These are phyloP conservation scores for Leptinotarsa rubiginosa DNA, from an alignment of 2,888 invertebrate species.

Conservation along the genomic window DNA sequence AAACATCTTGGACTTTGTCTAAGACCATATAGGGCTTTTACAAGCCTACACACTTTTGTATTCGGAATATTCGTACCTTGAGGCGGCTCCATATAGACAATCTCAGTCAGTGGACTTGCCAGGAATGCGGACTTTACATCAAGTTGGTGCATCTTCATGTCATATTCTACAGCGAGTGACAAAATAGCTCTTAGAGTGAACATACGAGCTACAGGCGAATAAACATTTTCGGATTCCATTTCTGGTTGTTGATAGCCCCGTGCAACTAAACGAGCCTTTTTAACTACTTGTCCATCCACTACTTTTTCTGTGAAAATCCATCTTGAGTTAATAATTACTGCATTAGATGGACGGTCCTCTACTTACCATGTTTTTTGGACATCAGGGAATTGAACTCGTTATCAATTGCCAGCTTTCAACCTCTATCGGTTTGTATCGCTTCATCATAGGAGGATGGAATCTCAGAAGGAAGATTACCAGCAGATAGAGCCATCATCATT, in stretches of 20 bases:
- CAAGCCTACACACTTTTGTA: neutral
- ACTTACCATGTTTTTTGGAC: too few species aligned
- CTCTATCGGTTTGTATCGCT: neutral
- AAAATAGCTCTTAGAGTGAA: too few species aligned
- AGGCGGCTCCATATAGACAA: neutral
- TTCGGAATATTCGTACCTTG: neutral
- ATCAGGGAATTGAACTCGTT: too few species aligned
- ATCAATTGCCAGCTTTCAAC: too few species aligned
- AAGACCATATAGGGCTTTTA: neutral
- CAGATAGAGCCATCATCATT: neutral
- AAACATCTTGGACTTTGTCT: conserved; percentile 43
- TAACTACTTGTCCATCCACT: too few species aligned
- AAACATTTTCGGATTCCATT: neutral
- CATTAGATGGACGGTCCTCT: too few species aligned
- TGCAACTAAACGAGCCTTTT: neutral
- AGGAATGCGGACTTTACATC: conserved; percentile 12
- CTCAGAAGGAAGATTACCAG: neutral
- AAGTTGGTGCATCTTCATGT: neutral
- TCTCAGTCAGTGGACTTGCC: neutral
- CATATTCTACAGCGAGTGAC: too few species aligned
- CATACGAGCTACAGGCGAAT: too few species aligned
- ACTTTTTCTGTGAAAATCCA: too few species aligned
- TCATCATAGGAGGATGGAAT: neutral
- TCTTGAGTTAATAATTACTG: too few species aligned
- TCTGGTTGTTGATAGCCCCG: conserved; percentile 4